phyloP scores from a whole-genome alignment of 2,113 vertebrate species.

The Petaurus breviceps region DNA sequence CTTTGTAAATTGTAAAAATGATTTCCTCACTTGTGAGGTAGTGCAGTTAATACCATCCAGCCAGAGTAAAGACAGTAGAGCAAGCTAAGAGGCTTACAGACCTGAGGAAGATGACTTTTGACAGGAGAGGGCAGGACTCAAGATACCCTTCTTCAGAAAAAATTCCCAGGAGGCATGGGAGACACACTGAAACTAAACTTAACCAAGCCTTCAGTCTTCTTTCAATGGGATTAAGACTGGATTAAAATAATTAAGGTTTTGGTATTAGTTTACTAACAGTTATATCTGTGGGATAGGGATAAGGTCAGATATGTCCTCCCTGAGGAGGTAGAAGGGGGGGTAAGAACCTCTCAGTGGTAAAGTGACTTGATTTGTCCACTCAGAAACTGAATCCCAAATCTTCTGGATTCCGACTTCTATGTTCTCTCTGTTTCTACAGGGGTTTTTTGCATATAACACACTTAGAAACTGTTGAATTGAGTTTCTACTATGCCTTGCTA shows the following conservation, averaged over 20 bases:
- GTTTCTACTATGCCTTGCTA: neutral
- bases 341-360: neutral
- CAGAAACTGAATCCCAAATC: neutral
- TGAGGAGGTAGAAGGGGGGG: neutral
- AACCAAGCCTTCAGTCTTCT: neutral
- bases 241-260: neutral
- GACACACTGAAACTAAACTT: neutral
- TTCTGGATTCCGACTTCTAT: neutral
- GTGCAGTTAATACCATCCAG: neutral
- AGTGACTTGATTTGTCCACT: neutral
- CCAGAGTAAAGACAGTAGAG: neutral
- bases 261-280: neutral
- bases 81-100: neutral
- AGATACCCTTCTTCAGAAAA: too few species aligned
- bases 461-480: neutral
- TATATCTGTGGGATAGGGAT: neutral
- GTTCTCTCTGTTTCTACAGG: neutral
- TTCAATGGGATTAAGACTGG: too few species aligned
- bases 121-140: too few species aligned
- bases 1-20: neutral
- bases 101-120: neutral
- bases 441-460: neutral
- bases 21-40: neutral
- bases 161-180: too few species aligned
- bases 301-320: neutral